Evolutionary conservation across 1,140 invertebrate genomes (phyloP).

Genomic region (Mercenaria mercenaria): DNA sequence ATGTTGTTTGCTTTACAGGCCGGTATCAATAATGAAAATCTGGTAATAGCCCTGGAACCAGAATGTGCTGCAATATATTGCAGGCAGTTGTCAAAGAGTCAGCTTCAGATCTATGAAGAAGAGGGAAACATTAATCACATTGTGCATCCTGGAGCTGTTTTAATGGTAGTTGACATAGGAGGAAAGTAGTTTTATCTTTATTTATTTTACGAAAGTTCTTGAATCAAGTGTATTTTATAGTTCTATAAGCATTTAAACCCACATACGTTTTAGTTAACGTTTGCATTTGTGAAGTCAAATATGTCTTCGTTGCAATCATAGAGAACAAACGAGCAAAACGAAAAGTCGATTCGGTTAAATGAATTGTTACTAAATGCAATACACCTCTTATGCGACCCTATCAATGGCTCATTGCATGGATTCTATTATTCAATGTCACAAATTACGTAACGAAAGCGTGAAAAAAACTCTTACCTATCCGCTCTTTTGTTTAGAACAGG

Average conservation of each 20-base stretch:
- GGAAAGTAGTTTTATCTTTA: neutral
- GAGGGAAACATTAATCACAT: neutral
- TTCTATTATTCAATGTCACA: no score
- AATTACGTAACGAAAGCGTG: no score
- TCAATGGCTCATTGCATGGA: no score
- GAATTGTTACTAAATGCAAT: no score
- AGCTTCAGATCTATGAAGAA: neutral
- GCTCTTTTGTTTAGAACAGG: no score
- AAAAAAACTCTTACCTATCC: no score
- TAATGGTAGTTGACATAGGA: slow-evolving; percentile 37
- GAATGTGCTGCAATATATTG: slow-evolving; percentile 38
- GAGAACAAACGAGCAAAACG: no score
- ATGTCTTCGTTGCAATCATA: neutral
- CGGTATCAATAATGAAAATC: neutral
- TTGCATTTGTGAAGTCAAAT: neutral
- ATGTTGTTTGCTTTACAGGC: slow-evolving; percentile 25
- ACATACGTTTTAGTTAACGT: neutral
- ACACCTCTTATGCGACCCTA: no score
- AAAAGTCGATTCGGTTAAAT: no score
- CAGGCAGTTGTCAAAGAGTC: neutral
- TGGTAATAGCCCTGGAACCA: slow-evolving; percentile 17
- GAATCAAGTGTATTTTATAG: neutral
- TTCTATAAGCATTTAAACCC: neutral
- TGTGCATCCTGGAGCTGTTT: neutral
- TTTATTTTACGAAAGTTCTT: no score